These are phyloP conservation scores for Onychorhynchus coronatus DNA, from an alignment of 2,113 vertebrate genomes.

Conservation along the genomic window DNA sequence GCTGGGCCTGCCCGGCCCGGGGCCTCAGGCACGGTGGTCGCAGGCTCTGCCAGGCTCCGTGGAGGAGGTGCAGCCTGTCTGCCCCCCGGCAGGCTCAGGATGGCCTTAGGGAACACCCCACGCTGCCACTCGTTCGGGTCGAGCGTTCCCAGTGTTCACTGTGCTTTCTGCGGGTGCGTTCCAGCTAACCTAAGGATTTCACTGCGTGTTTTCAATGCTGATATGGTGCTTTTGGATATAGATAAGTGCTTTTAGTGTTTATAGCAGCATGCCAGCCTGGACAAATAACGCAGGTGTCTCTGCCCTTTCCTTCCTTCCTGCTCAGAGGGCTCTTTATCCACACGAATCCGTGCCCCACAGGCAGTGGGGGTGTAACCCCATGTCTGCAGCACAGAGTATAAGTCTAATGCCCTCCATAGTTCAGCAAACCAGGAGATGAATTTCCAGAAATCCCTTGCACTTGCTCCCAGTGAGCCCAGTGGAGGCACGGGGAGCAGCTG, in stretches of 20 bases:
- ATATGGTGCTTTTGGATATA: not conserved
- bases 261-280: not conserved
- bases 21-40: fast-evolving
- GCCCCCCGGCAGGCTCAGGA: fast-evolving
- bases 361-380: not conserved
- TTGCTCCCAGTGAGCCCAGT: not conserved
- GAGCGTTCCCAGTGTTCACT: not conserved
- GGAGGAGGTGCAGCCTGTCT: not conserved
- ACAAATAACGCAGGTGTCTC: not conserved
- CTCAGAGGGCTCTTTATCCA: not conserved
- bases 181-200: not conserved
- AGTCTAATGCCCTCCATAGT: fast-evolving
- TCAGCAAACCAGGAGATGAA: not conserved
- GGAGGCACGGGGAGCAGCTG: not conserved
- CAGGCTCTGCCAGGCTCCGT: not conserved
- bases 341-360: not conserved
- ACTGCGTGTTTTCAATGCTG: not conserved
- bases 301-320: not conserved
- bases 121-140: fast-evolving
- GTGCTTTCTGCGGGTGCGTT: not conserved
- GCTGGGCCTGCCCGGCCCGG: fast-evolving
- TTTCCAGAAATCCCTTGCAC: fast-evolving
- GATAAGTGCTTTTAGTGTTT: not conserved
- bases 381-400: not conserved
- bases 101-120: fast-evolving